phyloP scores from a whole-genome alignment of 2,888 invertebrate species.

The Pherbina coryleti region DNA sequence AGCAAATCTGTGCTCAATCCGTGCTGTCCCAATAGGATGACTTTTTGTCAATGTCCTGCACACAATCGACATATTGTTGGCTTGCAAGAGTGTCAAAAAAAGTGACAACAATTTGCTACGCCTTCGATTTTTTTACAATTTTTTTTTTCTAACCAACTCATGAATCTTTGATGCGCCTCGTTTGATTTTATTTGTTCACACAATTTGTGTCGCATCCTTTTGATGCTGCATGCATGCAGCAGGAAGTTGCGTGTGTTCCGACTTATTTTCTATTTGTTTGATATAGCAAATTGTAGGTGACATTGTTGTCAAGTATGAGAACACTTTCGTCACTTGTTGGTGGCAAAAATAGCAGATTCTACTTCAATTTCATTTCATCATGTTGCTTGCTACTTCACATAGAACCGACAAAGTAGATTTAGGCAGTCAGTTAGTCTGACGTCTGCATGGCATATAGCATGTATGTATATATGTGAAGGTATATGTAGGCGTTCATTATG shows the following conservation, averaged over 20 bases:
- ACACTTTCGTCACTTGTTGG: constrained; percentile 60
- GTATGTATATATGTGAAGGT: no score
- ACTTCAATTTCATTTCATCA: background rate
- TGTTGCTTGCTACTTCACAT: background rate
- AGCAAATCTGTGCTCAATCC: constrained; percentile 33
- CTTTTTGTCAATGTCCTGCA: background rate
- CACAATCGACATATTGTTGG: no score
- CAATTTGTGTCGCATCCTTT: background rate
- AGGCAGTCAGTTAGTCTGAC: background rate
- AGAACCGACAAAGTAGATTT: background rate
- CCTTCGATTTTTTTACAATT: constrained; percentile 43
- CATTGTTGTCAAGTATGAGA: constrained; percentile 57
- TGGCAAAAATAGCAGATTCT: background rate
- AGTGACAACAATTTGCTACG: constrained; percentile 65
- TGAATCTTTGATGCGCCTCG: background rate
- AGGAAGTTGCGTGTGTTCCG: constrained; percentile 21
- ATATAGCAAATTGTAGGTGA: background rate
- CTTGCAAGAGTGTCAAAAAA: constrained; percentile 51
- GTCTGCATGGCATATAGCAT: no score
- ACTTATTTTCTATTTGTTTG: background rate
- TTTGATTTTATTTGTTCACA: constrained; percentile 22
- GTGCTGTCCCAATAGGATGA: background rate
- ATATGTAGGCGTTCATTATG: no score
- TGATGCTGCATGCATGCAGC: background rate
- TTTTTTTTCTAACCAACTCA: background rate